Base-by-base conservation (phyloP, 2,888 invertebrate species). In the Megamerina dolium region DNA sequence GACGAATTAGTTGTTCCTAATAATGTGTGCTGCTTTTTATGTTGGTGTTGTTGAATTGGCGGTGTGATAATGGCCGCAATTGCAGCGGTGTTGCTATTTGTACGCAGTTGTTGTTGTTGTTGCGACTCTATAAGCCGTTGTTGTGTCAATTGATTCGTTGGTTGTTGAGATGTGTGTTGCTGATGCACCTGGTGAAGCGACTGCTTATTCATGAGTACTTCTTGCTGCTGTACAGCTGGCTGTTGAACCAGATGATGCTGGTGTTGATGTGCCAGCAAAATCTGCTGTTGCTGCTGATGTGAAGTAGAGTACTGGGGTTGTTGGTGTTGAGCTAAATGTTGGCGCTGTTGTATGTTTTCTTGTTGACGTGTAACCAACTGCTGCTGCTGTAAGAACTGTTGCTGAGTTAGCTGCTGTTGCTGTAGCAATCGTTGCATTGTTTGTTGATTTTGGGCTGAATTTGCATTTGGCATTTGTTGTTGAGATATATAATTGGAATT, bases 131-230 rank as follows among this genome's bases (percentile, higher is more conserved):
- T n/a, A n/a, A n/a, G n/a, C n/a, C n/a, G 12, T 23, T 35, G 36
- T 21, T 29, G 16, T n/a, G n/a, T n/a, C n/a, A n/a, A n/a, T n/a
- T n/a, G 14, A 9, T 35, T 38, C 12, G 50, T 51, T 44, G 53
- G 60, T 29, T 57, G 56, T 41, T 57, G 54, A 14, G 55, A 54
- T 13, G 45, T 47, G 35, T 63, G 65, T 27, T 59, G 61, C 36
- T 20, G n/a, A 9, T 20, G 34, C 13, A 32, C 2, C 4, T 55
- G 58, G 8, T 75, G 74, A 6, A 74, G 74, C 4, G 64, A 60
- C 48, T 66, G 52, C 30, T 64, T n/a, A n/a, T n/a, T n/a, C n/a
- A n/a, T n/a, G n/a, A 20, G 13, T 12, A 10, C 29, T 16, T 16
- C 29, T 16, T 60, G 30, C 12, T 61, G 60, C 23, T 37, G 49